phyloP scores from a whole-genome alignment of 2,797 vertebrate species.

The Helostoma temminkii region DNA sequence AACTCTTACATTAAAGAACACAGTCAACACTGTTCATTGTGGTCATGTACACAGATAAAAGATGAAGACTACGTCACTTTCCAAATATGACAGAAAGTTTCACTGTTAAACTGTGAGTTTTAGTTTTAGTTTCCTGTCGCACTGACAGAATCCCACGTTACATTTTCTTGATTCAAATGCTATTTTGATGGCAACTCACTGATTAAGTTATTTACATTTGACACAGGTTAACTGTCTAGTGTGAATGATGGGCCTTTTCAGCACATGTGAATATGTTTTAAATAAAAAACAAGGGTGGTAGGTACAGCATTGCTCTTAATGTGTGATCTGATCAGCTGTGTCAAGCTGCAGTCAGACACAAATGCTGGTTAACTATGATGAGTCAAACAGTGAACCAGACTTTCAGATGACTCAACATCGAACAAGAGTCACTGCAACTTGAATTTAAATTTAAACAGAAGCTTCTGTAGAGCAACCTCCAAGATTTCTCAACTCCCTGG shows the following conservation, averaged over 20 bases:
- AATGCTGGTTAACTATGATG: conserved; percentile 8
- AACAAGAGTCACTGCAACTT: neutral
- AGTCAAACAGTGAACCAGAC: conserved; percentile 25
- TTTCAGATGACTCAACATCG: conserved; percentile 20
- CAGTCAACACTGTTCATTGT: no score
- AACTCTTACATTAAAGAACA: no score
- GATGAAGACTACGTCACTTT: no score
- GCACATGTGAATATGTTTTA: neutral
- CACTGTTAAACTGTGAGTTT: neutral
- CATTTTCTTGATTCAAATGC: neutral
- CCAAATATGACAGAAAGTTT: neutral
- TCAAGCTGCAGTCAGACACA: conserved; percentile 3
- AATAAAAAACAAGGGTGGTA: neutral
- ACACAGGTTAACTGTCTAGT: neutral
- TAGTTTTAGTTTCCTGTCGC: neutral
- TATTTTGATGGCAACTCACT: neutral
- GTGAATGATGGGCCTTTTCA: neutral
- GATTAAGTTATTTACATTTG: no score
- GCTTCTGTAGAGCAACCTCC: conserved; percentile 9
- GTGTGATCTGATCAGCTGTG: conserved; percentile 4
- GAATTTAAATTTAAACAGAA: conserved; percentile 1
- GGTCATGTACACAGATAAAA: no score
- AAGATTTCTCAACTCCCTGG: conserved; percentile 8
- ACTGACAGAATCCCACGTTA: neutral
- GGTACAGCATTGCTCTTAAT: neutral